Base-by-base conservation (phyloP, 1,140 invertebrate genomes). In the Drosophila repletoides region DNA sequence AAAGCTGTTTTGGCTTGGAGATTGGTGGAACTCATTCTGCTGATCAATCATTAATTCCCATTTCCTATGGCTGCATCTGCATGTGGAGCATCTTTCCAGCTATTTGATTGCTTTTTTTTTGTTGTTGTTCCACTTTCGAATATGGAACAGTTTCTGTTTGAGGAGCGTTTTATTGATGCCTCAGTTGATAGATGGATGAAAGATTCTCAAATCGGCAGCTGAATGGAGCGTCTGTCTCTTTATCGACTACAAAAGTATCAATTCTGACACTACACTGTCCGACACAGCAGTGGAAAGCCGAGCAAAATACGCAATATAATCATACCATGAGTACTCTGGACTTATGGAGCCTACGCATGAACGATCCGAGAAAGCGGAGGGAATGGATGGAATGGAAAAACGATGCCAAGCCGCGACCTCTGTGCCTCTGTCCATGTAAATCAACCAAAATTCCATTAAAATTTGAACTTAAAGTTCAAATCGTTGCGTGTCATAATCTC, bases 391-490 rank as follows among this genome's bases (percentile, higher is more conserved):
- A 43, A 51, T 21, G 10, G 43, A 71, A 74, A 84, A 86, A 87
- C 60, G 66, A 76, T 80, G 80, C 58, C 80, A 70, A 41, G 72
- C 75, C 80, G 12, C 51, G 69, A 87, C 67, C 80, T 79, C 74
- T 52, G 72, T 63, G 17, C 67, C 80, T 79, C 74, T 52, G 72
- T 63, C 12, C 80, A 69, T 86, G 80, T 86, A 80, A 87, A 87
- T 87, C 81, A 87, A 66, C 72, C 76, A 60, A 87, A 86, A 86
- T 87, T 80, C 81, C 80, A 86, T 86, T 86, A 80, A 76, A 87
- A 86, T 76, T 59, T 86, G 80, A 86, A 86, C 80, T 80, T 63
- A 19, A 86, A 87, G 80, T 86, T 86, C 80, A 86, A 72, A 75
- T 38, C 49, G 68, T 81, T 86, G 80, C 80, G 80, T 86, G 81